Base-by-base conservation (phyloP, 2,797 vertebrate species). In the Trichosurus vulpecula region DNA sequence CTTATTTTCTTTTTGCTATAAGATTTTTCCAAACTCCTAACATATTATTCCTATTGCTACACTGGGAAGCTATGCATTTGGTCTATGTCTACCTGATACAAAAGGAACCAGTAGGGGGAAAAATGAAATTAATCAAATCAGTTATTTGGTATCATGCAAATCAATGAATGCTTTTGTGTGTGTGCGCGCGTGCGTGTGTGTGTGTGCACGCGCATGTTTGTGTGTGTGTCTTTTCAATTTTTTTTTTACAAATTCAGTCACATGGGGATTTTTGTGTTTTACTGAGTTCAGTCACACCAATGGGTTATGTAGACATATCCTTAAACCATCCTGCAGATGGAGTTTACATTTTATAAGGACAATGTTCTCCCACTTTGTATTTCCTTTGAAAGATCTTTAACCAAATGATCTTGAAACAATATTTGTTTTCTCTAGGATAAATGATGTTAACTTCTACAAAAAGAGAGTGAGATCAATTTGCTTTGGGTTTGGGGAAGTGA, bases 11-110 rank as follows among this genome's bases (percentile, higher is more conserved):
- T 30, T 93, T 74, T 29, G 47, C n/a, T 2, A 91, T 1, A 66
- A 54, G 41, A 58, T 51, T 91, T 96, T 93, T 90, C 51, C 89
- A 91, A 91, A 91, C 54, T 56, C 6, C 81, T 0, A 95, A 12
- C 1, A 51, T 58, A 74, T 54, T 92, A 58, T 57, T 4, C 58
- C 74, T 11, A 95, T 22, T 93, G 11, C 93, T 58, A 90, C 93
- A 92, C 1, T 54, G 57, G 56, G n/a, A 74, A 74, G 2, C 19
- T 30, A 89, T 56, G 57, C 41, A 92, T 92, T 94, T 92, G n/a
- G 6, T 74, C n/a, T 74, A n/a, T 94, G 52, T 94, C 19, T 87
- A 14, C 2, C 30, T 92, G 81, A 90, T 4, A 92, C 4, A 91
- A 90, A 93, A 56, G 52, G 11, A 91, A 93, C 87, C 0, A 92